Evolutionary conservation across 2,888 invertebrate species (phyloP).

Genomic region (Teinopalpus imperialis): DNA sequence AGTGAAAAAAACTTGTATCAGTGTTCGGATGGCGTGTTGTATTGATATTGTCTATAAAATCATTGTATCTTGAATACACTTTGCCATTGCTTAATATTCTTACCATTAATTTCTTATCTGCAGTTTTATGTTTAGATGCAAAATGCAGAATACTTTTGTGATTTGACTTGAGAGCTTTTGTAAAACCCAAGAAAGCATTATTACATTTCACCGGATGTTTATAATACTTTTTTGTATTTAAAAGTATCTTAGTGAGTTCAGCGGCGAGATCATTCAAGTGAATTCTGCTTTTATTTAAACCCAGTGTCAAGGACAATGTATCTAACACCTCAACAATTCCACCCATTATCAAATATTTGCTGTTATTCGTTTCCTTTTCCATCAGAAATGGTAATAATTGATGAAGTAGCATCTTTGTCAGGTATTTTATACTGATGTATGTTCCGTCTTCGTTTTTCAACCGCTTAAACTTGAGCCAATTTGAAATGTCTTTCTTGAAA

Average conservation of each 20-base stretch:
- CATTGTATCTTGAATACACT: not conserved
- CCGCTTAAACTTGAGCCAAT: constrained; percentile 13
- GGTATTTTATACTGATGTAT: not conserved
- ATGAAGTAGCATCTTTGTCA: constrained; percentile 12
- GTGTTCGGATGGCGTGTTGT: not conserved
- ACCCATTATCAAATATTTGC: constrained; percentile 16
- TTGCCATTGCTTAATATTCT: not conserved
- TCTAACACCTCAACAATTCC: constrained; percentile 17
- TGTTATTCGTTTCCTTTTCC: constrained; percentile 5
- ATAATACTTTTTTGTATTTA: constrained; percentile 11
- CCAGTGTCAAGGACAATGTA: not conserved
- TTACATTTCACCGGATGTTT: constrained; percentile 5
- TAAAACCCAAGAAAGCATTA: constrained; percentile 4
- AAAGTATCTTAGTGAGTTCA: constrained; percentile 9
- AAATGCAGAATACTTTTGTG: not conserved
- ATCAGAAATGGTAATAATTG: constrained; percentile 14
- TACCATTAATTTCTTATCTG: not conserved
- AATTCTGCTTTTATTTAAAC: constrained; percentile 4
- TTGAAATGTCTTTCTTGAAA: constrained; percentile 10
- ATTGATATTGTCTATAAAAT: not conserved
- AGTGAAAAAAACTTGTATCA: not conserved
- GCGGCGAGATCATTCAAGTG: constrained; percentile 12
- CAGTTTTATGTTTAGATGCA: not conserved
- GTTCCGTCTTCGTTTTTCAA: constrained; percentile 8
- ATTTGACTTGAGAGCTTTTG: constrained; percentile 9